These are phyloP conservation scores for Eptesicus fuscus DNA, from an alignment of 2,113 vertebrate genomes.

Conservation along the genomic window DNA sequence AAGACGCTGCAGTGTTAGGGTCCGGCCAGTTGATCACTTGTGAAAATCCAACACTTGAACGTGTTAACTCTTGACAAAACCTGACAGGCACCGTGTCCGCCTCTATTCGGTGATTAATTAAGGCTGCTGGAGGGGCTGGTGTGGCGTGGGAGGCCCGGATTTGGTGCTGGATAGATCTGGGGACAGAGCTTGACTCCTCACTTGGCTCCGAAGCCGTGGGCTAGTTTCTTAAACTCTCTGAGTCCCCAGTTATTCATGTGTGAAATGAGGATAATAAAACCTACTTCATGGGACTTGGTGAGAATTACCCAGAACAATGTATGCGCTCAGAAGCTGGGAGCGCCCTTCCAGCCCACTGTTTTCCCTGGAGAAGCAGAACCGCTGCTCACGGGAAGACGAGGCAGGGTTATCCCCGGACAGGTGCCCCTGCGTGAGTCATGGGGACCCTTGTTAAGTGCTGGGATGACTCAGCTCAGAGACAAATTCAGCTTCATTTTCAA, in stretches of 20 bases:
- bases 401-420: not conserved
- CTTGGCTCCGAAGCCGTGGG: not conserved
- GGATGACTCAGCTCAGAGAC: not conserved
- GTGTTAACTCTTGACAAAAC: slow-evolving; percentile 28
- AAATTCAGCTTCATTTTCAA: not conserved
- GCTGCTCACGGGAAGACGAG: not conserved
- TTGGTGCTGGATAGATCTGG: not conserved
- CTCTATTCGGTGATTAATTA: slow-evolving; percentile 55
- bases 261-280: slow-evolving; percentile 12
- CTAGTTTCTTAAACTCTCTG: slow-evolving; percentile 30
- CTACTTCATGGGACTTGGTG: not conserved
- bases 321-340: not conserved
- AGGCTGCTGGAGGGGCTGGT: not conserved
- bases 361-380: not conserved
- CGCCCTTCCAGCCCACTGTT: fast-evolving
- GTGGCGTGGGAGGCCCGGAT: not conserved
- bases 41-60: slow-evolving; percentile 15
- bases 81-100: slow-evolving; percentile 14
- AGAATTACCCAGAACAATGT: not conserved
- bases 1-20: not conserved
- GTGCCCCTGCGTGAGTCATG: fast-evolving
- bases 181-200: not conserved
- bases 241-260: slow-evolving; percentile 12
- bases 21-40: not conserved
- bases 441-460: not conserved